Conservation (phyloP, 2,888 invertebrate species). For the Dendrolimus pini region DNA sequence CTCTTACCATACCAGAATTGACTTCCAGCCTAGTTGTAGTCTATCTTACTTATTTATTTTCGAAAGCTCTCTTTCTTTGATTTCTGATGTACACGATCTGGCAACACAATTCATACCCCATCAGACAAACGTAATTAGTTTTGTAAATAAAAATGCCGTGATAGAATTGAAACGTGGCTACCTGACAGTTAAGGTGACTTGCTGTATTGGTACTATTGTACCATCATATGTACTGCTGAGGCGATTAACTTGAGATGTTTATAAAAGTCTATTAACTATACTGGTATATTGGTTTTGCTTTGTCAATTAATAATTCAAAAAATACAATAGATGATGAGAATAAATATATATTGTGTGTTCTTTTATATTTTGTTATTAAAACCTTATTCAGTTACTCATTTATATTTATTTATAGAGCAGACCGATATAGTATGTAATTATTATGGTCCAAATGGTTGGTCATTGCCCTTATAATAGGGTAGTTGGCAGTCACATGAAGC, state of each 20-base stretch:
- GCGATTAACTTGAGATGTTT: background rate
- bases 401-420: no score
- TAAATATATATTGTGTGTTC: conserved; percentile 10
- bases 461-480: no score
- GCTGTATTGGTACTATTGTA: conserved; percentile 53
- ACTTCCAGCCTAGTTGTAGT: no score
- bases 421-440: no score
- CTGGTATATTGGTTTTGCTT: background rate
- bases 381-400: no score
- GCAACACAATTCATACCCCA: conserved; percentile 33
- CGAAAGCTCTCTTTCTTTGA: no score
- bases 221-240: conserved; percentile 16
- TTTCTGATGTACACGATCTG: background rate
- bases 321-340: conserved; percentile 16
- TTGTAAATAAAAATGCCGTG: conserved; percentile 73
- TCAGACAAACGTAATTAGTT: conserved; percentile 76
- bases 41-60: no score
- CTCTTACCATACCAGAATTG: no score
- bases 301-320: background rate
- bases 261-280: background rate
- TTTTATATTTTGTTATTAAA: background rate
- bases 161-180: conserved; percentile 75
- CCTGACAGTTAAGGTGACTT: conserved; percentile 66
- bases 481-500: no score
- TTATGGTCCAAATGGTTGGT: no score